Evolutionary conservation across 2,797 vertebrate genomes (phyloP).

Genomic region (Rallus crepitans): DNA sequence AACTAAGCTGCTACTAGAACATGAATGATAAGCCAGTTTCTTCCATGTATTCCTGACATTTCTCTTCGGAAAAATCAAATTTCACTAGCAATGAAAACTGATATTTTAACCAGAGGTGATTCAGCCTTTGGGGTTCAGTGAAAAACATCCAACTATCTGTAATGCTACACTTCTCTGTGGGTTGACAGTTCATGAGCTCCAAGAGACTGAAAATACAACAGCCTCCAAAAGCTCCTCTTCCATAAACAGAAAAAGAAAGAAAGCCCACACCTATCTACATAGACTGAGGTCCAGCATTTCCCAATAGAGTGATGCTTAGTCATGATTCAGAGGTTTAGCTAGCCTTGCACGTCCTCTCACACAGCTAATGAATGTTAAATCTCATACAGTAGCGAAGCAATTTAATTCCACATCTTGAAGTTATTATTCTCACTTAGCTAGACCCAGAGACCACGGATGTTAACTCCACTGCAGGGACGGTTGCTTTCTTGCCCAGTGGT

Average conservation of each 20-base stretch:
- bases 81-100: not conserved
- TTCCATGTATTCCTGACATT: not conserved
- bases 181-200: not conserved
- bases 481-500: not conserved
- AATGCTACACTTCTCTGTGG: not conserved
- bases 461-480: not conserved
- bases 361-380: not conserved
- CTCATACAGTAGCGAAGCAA: not conserved
- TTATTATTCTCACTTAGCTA: not conserved
- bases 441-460: not conserved
- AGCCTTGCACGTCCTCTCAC: not conserved
- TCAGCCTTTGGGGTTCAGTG: not conserved
- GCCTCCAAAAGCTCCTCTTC: not conserved
- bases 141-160: not conserved
- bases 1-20: not conserved
- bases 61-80: slow-evolving; percentile 26
- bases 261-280: not conserved
- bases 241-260: slow-evolving; percentile 9
- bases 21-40: not conserved
- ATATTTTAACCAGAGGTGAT: slow-evolving; percentile 3
- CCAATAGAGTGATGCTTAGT: not conserved
- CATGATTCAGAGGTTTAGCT: not conserved
- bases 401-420: not conserved
- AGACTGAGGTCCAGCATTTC: not conserved
- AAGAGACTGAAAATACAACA: slow-evolving; percentile 9